A percentile compares a stretch with the other conserved stretches of the same genome.
phyloP scores from a whole-genome alignment of 2,888 invertebrate species.

The Torymus tubicola region DNA sequence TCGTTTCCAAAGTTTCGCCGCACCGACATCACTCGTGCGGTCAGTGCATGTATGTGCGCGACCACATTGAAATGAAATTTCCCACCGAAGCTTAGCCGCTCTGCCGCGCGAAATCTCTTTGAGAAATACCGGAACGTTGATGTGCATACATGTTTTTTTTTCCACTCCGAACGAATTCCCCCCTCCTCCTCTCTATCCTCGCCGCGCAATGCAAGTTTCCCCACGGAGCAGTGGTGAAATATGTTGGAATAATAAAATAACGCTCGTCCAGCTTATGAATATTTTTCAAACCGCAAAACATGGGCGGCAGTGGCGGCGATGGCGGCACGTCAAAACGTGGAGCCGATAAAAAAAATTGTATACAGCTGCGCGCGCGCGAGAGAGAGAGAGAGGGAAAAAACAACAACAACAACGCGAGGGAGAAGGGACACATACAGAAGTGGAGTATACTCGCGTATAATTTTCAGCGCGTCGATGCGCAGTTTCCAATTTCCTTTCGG shows the following conservation, averaged over 20 bases:
- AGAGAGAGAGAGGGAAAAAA: neutral
- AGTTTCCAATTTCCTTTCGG: conserved; percentile 39
- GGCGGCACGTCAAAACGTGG: neutral
- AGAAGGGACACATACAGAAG: neutral
- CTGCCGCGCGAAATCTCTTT: too few species aligned
- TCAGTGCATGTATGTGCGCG: too few species aligned
- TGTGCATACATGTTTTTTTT: conserved; percentile 21
- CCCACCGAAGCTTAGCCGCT: too few species aligned
- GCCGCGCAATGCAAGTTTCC: neutral
- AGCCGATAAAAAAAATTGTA: conserved; percentile 30
- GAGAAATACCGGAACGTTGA: neutral
- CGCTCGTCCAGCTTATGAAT: conserved; percentile 26
- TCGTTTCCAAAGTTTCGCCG: too few species aligned
- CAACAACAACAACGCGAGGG: neutral
- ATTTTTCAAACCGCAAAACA: conserved; percentile 38
- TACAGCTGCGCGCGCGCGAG: neutral
- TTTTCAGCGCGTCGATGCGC: conserved; percentile 23
- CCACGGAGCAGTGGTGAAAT: conserved; percentile 19
- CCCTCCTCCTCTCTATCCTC: conserved; percentile 7
- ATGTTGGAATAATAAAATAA: conserved; percentile 38
- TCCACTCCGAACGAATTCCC: conserved; percentile 11
- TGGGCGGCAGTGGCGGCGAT: too few species aligned
- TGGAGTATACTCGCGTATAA: conserved; percentile 21
- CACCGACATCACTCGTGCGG: too few species aligned
- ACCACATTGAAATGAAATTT: too few species aligned